Evolutionary conservation across 2,888 invertebrate genomes (phyloP), one percentile per base, ranked within the genome.

Genomic region (Dioctria linearis): DNA sequence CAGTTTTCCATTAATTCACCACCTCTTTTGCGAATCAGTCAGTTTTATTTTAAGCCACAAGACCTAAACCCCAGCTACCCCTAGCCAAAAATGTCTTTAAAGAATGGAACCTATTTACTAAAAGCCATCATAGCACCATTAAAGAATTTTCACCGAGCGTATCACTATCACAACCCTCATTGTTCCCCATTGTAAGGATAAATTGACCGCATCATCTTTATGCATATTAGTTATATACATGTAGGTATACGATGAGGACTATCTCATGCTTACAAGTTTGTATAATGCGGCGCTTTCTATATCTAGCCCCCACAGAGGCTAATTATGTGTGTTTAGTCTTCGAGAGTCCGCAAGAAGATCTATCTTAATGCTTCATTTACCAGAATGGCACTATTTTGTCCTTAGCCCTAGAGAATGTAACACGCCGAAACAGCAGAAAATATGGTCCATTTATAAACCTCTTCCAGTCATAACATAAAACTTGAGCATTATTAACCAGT

Each of bases 401-500:
- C 25, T 25, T 39, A 43, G 49, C 49, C 11, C 49, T 63, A 5
- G 61, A 63, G 63, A 76, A 42, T 75, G 73, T 49, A 5, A 49
- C 57, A 76, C 63, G 49, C 46, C 6, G 63, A 3, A 63, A 43
- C 76, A 49, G 63, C 76, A 63, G 63, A 63, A 76, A 76, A 76
- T 76, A 63, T 76, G 76, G 63, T 61, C 76, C 76, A 76, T 76
- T 76, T 76, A 76, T 76, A 69, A 80, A 80, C 81, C 81, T 81
- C 80, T 78, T 80, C 54, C 43, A 57, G 80, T 66, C 71, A 66
- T 81, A 78, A 81, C 80, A 80, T 81, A 81, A 81, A 81, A 81
- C 81, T 81, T 80, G 66, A 81, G 80, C 80, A 80, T 81, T 81
- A 81, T 81, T 80, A 80, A 73, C 80, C 81, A 80, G 51, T 65